phyloP scores from a whole-genome alignment of 2,113 vertebrate species.

The Hassar affinis region DNA sequence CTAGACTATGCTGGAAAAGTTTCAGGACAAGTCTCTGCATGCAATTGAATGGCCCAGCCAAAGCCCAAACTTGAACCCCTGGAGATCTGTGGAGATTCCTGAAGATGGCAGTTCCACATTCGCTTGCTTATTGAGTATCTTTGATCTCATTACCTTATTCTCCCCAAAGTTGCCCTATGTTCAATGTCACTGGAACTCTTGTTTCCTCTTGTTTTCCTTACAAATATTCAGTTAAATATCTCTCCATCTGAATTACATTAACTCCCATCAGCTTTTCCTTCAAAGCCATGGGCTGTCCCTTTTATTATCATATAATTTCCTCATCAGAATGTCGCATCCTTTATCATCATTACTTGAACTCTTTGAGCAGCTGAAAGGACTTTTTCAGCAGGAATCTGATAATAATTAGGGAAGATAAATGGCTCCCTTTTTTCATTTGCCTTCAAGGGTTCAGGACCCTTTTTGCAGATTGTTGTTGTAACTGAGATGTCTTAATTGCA shows the following conservation, averaged over 20 bases:
- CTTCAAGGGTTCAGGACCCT: constrained; percentile 31
- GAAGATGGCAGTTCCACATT: background rate
- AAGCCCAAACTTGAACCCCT: background rate
- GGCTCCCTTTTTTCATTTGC: background rate
- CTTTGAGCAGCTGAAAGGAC: constrained; percentile 41
- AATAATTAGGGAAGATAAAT: constrained; percentile 49
- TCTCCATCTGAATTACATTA: constrained; percentile 47
- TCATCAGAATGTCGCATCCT: constrained; percentile 36
- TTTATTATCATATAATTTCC: constrained; percentile 52
- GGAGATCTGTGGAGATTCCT: background rate
- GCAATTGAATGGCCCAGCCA: background rate
- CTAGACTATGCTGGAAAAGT: background rate
- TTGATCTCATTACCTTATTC: constrained; percentile 1
- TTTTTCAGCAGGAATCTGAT: constrained; percentile 50
- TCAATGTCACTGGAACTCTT: constrained; percentile 3
- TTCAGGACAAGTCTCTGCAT: background rate
- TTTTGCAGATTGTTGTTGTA: constrained; percentile 22
- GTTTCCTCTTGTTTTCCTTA: background rate
- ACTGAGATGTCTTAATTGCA: constrained; percentile 42
- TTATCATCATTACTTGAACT: constrained; percentile 40
- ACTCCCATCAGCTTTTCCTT: constrained; percentile 28
- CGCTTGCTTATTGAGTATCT: constrained; percentile 1
- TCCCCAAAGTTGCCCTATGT: background rate
- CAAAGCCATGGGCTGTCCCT: constrained; percentile 42
- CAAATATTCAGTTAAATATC: constrained; percentile 43